These are phyloP conservation scores for Icerya purchasi DNA, from an alignment of 2,888 invertebrate species.

Conservation along the genomic window DNA sequence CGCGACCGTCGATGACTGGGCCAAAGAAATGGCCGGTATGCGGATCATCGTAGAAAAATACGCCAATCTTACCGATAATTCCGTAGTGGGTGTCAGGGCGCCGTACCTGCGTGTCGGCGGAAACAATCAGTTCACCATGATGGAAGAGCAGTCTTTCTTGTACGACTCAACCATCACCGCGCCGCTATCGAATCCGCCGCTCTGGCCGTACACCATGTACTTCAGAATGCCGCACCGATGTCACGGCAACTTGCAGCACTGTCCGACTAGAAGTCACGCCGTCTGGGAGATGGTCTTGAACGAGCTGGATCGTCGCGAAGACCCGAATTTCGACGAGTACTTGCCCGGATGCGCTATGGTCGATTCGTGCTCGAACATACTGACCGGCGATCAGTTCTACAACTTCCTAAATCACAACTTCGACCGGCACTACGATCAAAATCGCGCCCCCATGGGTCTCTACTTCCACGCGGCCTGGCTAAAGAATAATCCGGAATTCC, in stretches of 20 bases:
- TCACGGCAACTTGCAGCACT: slow-evolving; percentile 76
- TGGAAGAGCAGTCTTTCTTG: slow-evolving; percentile 84
- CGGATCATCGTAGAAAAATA: slow-evolving; percentile 74
- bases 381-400: slow-evolving; percentile 81
- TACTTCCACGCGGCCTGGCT: slow-evolving; percentile 90
- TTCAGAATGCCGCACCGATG: slow-evolving; percentile 89
- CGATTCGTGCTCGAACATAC: slow-evolving; percentile 80
- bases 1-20: slow-evolving; percentile 79
- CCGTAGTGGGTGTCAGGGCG: slow-evolving; percentile 73
- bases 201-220: slow-evolving; percentile 98
- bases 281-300: slow-evolving; percentile 96
- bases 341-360: slow-evolving; percentile 85
- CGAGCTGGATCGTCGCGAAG: slow-evolving; percentile 75
- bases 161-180: slow-evolving; percentile 92
- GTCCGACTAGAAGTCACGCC: slow-evolving; percentile 76
- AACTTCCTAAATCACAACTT: slow-evolving; percentile 86
- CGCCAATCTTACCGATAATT: slow-evolving; percentile 73
- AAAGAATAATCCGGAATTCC: slow-evolving; percentile 74
- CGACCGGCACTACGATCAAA: slow-evolving; percentile 74
- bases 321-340: slow-evolving; percentile 70
- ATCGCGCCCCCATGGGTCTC: slow-evolving; percentile 67
- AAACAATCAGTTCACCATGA: slow-evolving; percentile 91
- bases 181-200: slow-evolving; percentile 68
- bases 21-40: slow-evolving; percentile 87
- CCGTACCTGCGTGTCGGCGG: slow-evolving; percentile 81